These are phyloP conservation scores for Clupea harengus DNA, from an alignment of 2,113 vertebrate species.

Conservation along the genomic window DNA sequence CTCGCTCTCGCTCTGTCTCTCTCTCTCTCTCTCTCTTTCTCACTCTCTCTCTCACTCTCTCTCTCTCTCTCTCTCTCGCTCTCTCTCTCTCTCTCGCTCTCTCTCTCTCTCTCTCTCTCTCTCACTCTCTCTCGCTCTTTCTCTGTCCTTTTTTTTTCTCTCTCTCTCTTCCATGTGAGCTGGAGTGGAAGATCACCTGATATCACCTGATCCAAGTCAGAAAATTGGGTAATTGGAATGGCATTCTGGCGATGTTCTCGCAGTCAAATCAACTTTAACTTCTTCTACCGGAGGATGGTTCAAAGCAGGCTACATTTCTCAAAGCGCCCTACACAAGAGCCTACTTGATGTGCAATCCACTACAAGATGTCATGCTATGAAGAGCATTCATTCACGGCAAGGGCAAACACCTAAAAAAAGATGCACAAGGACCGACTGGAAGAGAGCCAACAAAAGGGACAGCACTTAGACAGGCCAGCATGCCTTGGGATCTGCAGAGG, in stretches of 20 bases:
- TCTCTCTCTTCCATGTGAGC: not conserved
- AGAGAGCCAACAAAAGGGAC: not conserved
- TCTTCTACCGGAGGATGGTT: not conserved
- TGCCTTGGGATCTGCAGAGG: constrained; percentile 20
- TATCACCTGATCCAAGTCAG: not conserved
- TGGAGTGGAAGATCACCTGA: not conserved
- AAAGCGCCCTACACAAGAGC: not conserved
- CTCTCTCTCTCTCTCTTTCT: not conserved
- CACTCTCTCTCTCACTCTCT: not conserved
- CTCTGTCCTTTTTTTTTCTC: not conserved
- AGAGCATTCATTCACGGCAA: not conserved
- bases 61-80: not conserved
- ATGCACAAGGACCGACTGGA: not conserved
- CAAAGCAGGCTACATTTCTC: not conserved
- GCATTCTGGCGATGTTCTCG: not conserved
- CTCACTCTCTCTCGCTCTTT: not conserved
- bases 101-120: not conserved
- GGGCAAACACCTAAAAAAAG: not conserved
- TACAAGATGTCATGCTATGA: not conserved
- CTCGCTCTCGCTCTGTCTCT: not conserved
- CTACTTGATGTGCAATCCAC: not conserved
- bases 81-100: not conserved
- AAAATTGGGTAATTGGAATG: not conserved
- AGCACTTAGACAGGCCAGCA: constrained; percentile 15
- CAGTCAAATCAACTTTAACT: constrained; percentile 4